Base-by-base conservation (phyloP, 2,888 invertebrate genomes). In the Gastrophysa polygoni region DNA sequence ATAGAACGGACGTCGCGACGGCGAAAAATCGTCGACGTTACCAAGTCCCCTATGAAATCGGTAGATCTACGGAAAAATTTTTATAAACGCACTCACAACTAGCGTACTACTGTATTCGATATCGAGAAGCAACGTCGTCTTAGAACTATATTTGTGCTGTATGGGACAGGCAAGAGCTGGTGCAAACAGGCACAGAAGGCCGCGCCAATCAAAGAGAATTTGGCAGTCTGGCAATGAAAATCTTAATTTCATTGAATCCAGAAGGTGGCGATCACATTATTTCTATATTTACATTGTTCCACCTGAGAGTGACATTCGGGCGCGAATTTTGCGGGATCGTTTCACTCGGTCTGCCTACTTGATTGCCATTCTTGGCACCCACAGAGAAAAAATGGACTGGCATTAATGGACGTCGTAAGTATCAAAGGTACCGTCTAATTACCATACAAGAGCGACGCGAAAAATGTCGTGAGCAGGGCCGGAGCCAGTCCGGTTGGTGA, bases 1-100 rank as follows among this genome's bases (percentile, higher is more conserved):
- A 75, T 73, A 74, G 73, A 73, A 73, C 66, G 56, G 54, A 21
- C 71, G 72, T 69, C 71, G 69, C 72, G 71, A 69, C 71, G 70
- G 43, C 18, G 18, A 38, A 43, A 20, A 54, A 11, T 54, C 59
- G 59, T 34, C 32, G 38, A 3, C 14, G 29, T 50, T 32, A 29
- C 28, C 28, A 14, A 1, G 38, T 38, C 14, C 14, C 2, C 38
- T 2, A n/a, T 4, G 14, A 10, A 14, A 14, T 14, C 38, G 2
- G 8, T 38, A 38, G 38, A 14, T 38, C 38, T 11, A 38, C 38
- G 38, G 14, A 38, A 38, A 24, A 24, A 7, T 3, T 7, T 7
- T 24, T n/a, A n/a, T n/a, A n/a, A n/a, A n/a, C n/a, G n/a, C n/a
- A n/a, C n/a, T n/a, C n/a, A n/a, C n/a, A n/a, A n/a, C n/a, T n/a